A percentile compares a stretch with the other conserved stretches of the same genome.
Evolutionary conservation across 1,140 invertebrate genomes (phyloP).

Genomic region (Bombus pascuorum): DNA sequence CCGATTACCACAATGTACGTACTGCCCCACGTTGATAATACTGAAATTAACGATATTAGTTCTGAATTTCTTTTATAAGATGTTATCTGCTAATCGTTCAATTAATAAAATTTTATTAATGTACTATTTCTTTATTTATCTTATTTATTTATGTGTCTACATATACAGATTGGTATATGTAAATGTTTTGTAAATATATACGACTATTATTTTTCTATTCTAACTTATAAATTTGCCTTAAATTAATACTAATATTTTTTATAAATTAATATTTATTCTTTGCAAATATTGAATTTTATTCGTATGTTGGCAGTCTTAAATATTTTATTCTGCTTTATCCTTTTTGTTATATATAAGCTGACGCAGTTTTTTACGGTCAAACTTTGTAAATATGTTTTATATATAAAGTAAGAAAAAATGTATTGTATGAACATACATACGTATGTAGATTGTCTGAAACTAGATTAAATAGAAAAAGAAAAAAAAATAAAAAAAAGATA

Average conservation of each 20-base stretch:
- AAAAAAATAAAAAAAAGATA: too few relatives aligned
- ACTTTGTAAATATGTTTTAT: too few relatives aligned
- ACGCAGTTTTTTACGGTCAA: too few relatives aligned
- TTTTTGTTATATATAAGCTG: too few relatives aligned
- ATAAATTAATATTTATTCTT: neutral
- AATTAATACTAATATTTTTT: neutral
- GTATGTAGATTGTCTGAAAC: too few relatives aligned
- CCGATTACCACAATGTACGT: conserved; percentile 42
- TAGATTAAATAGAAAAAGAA: too few relatives aligned
- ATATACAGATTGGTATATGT: too few relatives aligned
- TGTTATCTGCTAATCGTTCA: neutral
- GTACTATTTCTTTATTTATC: too few relatives aligned
- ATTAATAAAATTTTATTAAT: too few relatives aligned
- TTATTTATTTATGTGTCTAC: too few relatives aligned
- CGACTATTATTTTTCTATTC: neutral
- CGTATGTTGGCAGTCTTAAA: neutral
- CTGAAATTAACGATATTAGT: conserved; percentile 22
- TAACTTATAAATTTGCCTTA: neutral
- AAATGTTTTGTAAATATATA: neutral
- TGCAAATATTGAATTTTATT: neutral
- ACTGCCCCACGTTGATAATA: conserved; percentile 55
- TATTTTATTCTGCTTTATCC: neutral
- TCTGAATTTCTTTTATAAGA: neutral
- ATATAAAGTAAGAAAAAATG: too few relatives aligned
- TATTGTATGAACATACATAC: too few relatives aligned